A percentile compares a stretch with the other conserved stretches of the same genome.
phyloP scores from a whole-genome alignment of 2,797 vertebrate species.

The Anguilla pacifica region DNA sequence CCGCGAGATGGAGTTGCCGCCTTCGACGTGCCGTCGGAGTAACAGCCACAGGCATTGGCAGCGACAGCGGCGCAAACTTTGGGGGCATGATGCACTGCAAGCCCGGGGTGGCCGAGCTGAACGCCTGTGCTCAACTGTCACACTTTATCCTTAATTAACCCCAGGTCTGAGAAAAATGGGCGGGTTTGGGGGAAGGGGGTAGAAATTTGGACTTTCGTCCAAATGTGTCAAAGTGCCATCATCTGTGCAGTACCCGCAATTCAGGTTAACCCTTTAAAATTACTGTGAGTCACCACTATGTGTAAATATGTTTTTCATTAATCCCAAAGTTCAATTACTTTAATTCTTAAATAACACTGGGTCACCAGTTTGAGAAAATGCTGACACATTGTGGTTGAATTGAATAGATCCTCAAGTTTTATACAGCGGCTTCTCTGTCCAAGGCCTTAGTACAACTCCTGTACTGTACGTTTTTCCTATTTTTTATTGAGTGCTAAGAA shows the following conservation, averaged over 20 bases:
- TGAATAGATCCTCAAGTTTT: not conserved
- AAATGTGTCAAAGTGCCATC: not conserved
- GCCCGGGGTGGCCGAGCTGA: not conserved
- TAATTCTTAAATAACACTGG: not conserved
- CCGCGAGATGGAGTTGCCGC: conserved; percentile 61
- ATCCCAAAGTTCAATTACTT: not conserved
- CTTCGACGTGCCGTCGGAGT: conserved; percentile 59
- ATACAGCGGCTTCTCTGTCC: not conserved
- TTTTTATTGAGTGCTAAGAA: not conserved
- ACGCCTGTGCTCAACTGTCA: not conserved
- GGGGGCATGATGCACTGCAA: not conserved
- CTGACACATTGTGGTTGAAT: not conserved
- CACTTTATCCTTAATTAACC: not conserved
- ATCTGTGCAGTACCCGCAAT: not conserved
- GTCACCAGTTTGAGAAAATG: not conserved
- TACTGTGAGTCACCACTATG: not conserved
- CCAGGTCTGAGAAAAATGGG: not conserved
- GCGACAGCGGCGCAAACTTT: conserved; percentile 29
- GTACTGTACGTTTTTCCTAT: not conserved
- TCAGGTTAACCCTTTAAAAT: not conserved
- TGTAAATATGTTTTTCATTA: not conserved
- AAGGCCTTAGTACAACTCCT: not conserved
- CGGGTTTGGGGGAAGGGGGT: not conserved
- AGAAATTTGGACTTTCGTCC: not conserved
- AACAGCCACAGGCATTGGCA: conserved; percentile 57